phyloP scores from a whole-genome alignment of 2,113 vertebrate species.

The Tor tambroides region DNA sequence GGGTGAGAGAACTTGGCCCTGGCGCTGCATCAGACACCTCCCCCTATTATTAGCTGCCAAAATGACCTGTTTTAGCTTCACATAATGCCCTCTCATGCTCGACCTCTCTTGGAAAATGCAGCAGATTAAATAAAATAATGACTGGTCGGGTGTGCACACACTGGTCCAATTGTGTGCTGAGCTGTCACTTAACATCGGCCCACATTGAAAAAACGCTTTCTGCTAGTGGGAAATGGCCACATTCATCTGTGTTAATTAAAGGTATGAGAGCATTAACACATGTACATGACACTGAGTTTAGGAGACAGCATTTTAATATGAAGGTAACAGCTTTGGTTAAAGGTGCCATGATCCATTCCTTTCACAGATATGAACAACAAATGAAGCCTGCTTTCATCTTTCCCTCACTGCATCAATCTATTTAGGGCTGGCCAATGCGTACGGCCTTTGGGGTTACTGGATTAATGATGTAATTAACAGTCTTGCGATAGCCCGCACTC shows the following conservation, averaged over 20 bases:
- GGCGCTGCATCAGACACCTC: not conserved
- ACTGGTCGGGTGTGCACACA: not conserved
- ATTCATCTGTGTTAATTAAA: not conserved
- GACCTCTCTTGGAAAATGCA: constrained; percentile 18
- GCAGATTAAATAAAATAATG: constrained; percentile 16
- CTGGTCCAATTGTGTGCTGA: not conserved
- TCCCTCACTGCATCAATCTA: constrained; percentile 30
- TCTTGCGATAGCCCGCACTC: not conserved
- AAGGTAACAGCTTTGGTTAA: constrained; percentile 16
- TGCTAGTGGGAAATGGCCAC: constrained; percentile 8
- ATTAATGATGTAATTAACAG: constrained; percentile 53
- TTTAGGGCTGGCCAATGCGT: not conserved
- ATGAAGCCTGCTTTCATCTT: constrained; percentile 34
- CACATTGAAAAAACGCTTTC: not conserved
- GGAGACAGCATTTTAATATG: not conserved
- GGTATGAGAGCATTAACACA: not conserved
- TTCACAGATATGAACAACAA: constrained; percentile 23
- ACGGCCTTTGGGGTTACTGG: not conserved
- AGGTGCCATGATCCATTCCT: constrained; percentile 1
- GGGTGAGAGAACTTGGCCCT: constrained; percentile 5
- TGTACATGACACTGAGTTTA: not conserved
- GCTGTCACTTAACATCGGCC: not conserved
- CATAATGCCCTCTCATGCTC: constrained; percentile 3
- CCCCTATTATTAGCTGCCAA: constrained; percentile 25
- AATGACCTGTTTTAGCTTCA: not conserved